A percentile compares a stretch with the other conserved stretches of the same genome.
Evolutionary conservation across 2,888 invertebrate genomes (phyloP).

Genomic region (Hemicrepidius hirtus): DNA sequence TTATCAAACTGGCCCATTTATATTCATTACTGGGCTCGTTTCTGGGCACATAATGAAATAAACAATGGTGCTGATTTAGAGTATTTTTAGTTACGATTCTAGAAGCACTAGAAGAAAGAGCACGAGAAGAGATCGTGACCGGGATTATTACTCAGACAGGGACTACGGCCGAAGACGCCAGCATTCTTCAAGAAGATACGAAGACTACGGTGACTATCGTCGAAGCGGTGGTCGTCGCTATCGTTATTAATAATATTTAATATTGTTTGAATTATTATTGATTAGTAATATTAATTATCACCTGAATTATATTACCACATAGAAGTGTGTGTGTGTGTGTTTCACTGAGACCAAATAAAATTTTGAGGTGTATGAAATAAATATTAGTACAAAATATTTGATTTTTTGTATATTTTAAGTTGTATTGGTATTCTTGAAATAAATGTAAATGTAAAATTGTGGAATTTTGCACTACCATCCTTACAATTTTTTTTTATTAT

Average conservation of each 20-base stretch:
- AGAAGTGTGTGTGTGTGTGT: conserved; percentile 28
- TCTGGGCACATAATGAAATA: conserved; percentile 52
- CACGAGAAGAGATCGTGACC: conserved; percentile 60
- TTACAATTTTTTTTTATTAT: no score
- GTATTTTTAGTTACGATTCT: conserved; percentile 69
- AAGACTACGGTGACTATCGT: conserved; percentile 64
- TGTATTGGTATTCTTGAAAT: conserved; percentile 28
- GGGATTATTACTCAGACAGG: conserved; percentile 67
- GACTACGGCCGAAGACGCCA: conserved; percentile 65
- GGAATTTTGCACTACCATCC: neutral
- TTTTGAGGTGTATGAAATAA: conserved; percentile 30
- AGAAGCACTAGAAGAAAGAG: conserved; percentile 55
- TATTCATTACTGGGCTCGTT: conserved; percentile 51
- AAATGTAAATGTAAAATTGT: conserved; percentile 11
- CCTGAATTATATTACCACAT: conserved; percentile 22
- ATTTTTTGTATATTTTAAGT: conserved; percentile 27
- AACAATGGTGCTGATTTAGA: conserved; percentile 61
- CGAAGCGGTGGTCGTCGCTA: conserved; percentile 62
- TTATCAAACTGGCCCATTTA: conserved; percentile 51
- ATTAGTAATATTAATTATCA: conserved; percentile 26
- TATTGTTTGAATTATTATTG: conserved; percentile 4
- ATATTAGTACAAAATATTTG: conserved; percentile 38
- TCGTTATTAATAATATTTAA: conserved; percentile 59
- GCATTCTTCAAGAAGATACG: conserved; percentile 64
- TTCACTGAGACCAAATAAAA: conserved; percentile 38